phyloP scores from a whole-genome alignment of 2,113 vertebrate species.

The Sterna hirundo region DNA sequence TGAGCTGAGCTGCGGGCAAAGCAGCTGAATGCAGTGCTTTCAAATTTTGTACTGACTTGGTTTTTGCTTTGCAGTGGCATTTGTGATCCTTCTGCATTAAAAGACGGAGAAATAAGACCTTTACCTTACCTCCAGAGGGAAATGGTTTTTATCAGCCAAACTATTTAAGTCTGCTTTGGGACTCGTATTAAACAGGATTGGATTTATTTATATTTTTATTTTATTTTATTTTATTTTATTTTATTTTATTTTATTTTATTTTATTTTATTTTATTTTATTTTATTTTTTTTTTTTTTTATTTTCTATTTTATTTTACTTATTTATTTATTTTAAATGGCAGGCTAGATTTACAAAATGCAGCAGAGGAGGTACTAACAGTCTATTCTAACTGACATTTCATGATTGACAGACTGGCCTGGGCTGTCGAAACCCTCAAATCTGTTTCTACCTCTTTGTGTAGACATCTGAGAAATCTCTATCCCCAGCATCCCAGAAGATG shows the following conservation, averaged over 20 bases:
- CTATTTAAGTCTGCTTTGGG: background rate
- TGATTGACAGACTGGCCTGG: background rate
- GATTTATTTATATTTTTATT: background rate
- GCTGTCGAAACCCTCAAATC: background rate
- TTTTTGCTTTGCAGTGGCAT: slow-evolving; percentile 9
- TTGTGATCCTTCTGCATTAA: background rate
- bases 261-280: background rate
- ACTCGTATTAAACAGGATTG: background rate
- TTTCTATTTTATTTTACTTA: background rate
- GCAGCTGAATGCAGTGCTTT: background rate
- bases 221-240: background rate
- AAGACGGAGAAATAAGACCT: background rate
- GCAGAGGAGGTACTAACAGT: background rate
- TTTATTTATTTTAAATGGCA: background rate
- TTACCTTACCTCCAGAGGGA: background rate
- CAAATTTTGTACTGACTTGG: background rate
- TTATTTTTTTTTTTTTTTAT: background rate
- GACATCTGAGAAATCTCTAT: background rate
- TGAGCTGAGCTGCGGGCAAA: background rate
- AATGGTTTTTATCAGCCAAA: background rate
- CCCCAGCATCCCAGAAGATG: background rate
- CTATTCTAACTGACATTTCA: background rate
- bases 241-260: background rate
- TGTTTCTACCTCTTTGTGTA: background rate
- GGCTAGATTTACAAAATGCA: background rate